These are phyloP conservation scores for Notodonta dromedarius DNA, from an alignment of 2,888 invertebrate species.

Conservation along the genomic window DNA sequence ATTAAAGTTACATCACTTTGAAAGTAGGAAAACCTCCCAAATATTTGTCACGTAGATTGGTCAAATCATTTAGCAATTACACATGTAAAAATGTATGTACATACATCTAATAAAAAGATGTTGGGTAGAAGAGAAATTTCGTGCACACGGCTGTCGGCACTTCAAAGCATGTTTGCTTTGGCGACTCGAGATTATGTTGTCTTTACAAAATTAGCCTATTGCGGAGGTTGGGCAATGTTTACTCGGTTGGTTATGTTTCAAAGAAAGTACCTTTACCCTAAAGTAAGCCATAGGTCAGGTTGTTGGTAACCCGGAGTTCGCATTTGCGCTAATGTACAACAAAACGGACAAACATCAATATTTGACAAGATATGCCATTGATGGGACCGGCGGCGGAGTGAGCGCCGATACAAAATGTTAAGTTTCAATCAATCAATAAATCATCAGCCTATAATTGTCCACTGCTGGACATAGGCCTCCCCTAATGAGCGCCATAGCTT, in stretches of 20 bases:
- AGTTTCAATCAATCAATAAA: too few species aligned
- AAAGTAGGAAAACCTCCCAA: neutral
- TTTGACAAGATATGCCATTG: constrained; percentile 12
- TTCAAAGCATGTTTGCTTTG: constrained; percentile 70
- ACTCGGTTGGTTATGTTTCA: constrained; percentile 57
- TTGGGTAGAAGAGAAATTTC: constrained; percentile 55
- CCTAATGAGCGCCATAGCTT: too few species aligned
- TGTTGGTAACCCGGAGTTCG: constrained; percentile 10
- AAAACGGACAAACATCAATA: constrained; percentile 27
- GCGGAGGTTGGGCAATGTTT: constrained; percentile 70
- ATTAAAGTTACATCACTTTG: neutral
- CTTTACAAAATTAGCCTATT: constrained; percentile 76
- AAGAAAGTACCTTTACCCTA: constrained; percentile 51
- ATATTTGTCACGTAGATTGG: neutral
- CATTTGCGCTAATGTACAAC: constrained; percentile 32
- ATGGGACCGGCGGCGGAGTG: neutral
- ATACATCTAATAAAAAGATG: constrained; percentile 35
- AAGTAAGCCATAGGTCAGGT: constrained; percentile 26
- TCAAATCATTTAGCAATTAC: constrained; percentile 10
- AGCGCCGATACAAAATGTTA: neutral
- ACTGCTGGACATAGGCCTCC: too few species aligned
- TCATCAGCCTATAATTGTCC: too few species aligned
- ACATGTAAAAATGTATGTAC: constrained; percentile 15
- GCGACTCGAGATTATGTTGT: constrained; percentile 70
- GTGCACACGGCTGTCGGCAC: constrained; percentile 54